Evolutionary conservation across 2,797 vertebrate genomes (phyloP), one percentile per base, ranked within the genome.

Genomic region (Gadopsis marmoratus): DNA sequence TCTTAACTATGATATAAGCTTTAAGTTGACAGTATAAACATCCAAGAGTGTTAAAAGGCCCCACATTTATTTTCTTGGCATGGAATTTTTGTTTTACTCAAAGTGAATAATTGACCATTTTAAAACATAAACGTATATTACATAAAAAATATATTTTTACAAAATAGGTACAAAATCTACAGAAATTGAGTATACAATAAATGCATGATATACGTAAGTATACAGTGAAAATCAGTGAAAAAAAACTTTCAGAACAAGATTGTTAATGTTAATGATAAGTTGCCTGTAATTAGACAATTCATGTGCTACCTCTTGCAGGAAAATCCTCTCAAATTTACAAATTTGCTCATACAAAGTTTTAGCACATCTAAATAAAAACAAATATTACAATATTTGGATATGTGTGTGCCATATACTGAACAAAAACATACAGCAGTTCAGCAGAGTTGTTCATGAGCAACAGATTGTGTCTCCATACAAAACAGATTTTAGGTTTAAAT

Each of bases 401-500:
- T 17, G 12, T 12, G 3, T 3, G 5, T 11, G 3, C 11, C 35
- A 4, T 13, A 10, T 12, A 48, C 33, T 60, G 33, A 55, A 53
- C 33, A 31, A 59, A 67, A 48, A 50, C 43, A 31, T 14, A 11
- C 13, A 48, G 21, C 31, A n/a, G 14, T 26, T 33, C 8, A 55
- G 16, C 5, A 21, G n/a, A 39, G 23, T n/a, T 39, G 13, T 17
- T 37, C n/a, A 39, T 50, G 14, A 56, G 2, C 14, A 10, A 55
- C 12, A 29, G 39, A 60, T 76, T 76, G 31, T 23, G 19, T 58
- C 31, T 39, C 13, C 13, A 10, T 29, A 33, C 17, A 58, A 79
- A 66, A 72, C 23, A 54, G 23, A 41, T 74, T 64, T 78, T 11
- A n/a, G n/a, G 17, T 62, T 59, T 26, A 43, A 77, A 81, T 59